A percentile compares a stretch with the other conserved stretches of the same genome.
phyloP scores from a whole-genome alignment of 2,888 invertebrate genomes.

The Drosophila testacea region DNA sequence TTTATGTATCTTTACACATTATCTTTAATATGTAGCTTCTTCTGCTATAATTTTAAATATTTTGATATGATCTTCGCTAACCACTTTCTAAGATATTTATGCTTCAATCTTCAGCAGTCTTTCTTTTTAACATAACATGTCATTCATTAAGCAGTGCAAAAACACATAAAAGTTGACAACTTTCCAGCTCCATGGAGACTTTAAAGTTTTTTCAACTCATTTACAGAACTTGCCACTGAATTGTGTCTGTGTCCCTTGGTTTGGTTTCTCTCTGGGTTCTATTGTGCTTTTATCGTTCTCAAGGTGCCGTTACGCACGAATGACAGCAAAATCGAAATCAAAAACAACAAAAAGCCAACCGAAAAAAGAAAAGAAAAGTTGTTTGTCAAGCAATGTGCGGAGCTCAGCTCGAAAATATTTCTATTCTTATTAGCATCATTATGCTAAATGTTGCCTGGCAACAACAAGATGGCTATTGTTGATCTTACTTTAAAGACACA shows the following conservation, averaged over 20 bases:
- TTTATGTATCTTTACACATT: too few relatives aligned
- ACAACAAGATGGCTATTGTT: neutral
- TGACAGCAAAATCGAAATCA: slow-evolving; percentile 29
- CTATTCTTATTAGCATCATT: slow-evolving; percentile 38
- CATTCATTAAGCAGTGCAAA: neutral
- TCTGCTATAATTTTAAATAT: neutral
- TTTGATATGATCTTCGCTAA: neutral
- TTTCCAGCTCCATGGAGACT: neutral
- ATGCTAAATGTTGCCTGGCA: slow-evolving; percentile 24
- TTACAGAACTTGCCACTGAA: slow-evolving; percentile 5
- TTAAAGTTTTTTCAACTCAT: slow-evolving; percentile 18
- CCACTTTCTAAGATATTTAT: neutral
- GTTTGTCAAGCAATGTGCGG: slow-evolving; percentile 22
- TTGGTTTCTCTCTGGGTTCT: slow-evolving; percentile 6
- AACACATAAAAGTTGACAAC: neutral
- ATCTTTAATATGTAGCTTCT: too few relatives aligned
- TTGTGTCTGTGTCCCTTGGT: neutral
- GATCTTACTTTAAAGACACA: neutral
- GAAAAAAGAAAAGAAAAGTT: slow-evolving; percentile 18
- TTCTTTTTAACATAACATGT: neutral
- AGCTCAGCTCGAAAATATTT: slow-evolving; percentile 19
- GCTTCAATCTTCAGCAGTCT: neutral
- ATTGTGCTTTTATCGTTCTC: slow-evolving; percentile 43
- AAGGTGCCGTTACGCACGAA: slow-evolving; percentile 51
- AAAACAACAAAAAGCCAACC: slow-evolving; percentile 2